phyloP scores from a whole-genome alignment of 2,888 invertebrate genomes.

The Homarus gammarus region DNA sequence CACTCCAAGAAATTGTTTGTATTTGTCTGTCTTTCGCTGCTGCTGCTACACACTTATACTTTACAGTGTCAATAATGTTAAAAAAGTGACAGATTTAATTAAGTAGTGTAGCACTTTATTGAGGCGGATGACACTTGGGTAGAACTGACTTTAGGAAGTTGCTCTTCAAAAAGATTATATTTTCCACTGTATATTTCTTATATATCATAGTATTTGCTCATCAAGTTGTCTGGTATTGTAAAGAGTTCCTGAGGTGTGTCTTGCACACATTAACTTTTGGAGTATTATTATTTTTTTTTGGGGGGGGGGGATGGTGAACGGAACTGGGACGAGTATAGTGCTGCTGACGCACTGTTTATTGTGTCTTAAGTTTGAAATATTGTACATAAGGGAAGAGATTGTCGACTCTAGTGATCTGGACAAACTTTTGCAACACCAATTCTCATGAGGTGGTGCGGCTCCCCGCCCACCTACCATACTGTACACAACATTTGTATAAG shows the following conservation, averaged over 20 bases:
- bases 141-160: background rate
- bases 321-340: background rate
- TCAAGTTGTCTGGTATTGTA: background rate
- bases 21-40: too few species aligned
- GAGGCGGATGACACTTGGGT: too few species aligned
- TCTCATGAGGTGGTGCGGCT: background rate
- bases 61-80: too few species aligned
- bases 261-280: background rate
- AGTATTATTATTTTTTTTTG: background rate
- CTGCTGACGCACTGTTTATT: background rate
- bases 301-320: background rate
- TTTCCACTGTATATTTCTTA: background rate
- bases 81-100: too few species aligned
- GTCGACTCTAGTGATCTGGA: background rate
- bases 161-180: background rate
- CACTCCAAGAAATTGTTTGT: too few species aligned
- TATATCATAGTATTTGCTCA: background rate
- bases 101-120: too few species aligned
- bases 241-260: background rate
- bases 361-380: background rate
- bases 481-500: conserved; percentile 4
- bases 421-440: background rate
- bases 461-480: background rate
- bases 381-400: too few species aligned
- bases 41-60: too few species aligned